phyloP scores from a whole-genome alignment of 53 echinoderm and acorn worm species.

The Stichopus horrens region DNA sequence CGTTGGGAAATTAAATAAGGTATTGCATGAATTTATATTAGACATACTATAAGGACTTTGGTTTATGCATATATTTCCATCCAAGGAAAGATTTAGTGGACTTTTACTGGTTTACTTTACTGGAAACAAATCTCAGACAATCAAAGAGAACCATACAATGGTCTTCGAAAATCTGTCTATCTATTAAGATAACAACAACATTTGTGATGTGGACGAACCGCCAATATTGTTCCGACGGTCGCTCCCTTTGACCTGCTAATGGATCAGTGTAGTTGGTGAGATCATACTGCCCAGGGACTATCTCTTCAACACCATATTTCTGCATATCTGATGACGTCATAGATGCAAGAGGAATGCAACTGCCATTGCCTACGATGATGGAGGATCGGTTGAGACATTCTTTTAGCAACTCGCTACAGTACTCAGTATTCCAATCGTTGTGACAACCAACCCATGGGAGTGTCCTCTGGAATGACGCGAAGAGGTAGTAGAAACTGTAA shows the following conservation, averaged over 20 bases:
- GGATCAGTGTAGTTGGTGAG: constrained; percentile 54
- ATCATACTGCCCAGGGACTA: constrained; percentile 5
- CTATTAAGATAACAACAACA: not conserved
- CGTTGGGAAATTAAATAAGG: too few species aligned
- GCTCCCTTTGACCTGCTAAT: constrained; percentile 1
- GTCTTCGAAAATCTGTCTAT: not conserved
- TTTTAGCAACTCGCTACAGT: constrained; percentile 47
- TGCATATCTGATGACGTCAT: constrained; percentile 34
- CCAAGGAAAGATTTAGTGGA: too few species aligned
- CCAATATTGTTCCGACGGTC: constrained; percentile 62
- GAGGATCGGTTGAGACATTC: constrained; percentile 43
- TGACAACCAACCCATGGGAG: constrained; percentile 58
- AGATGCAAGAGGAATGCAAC: constrained; percentile 14
- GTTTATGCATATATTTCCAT: too few species aligned
- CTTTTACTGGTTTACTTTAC: not conserved
- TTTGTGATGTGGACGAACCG: constrained; percentile 15
- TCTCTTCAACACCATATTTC: constrained; percentile 25
- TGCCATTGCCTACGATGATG: constrained; percentile 38
- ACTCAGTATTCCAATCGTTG: constrained; percentile 54
- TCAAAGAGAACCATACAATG: not conserved
- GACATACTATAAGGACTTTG: too few species aligned
- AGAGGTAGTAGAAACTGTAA: constrained; percentile 57
- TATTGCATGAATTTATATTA: too few species aligned
- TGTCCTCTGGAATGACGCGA: constrained; percentile 50
- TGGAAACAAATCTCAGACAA: not conserved